Conservation (phyloP, 2,113 vertebrate genomes). For the Danionella cerebrum region DNA sequence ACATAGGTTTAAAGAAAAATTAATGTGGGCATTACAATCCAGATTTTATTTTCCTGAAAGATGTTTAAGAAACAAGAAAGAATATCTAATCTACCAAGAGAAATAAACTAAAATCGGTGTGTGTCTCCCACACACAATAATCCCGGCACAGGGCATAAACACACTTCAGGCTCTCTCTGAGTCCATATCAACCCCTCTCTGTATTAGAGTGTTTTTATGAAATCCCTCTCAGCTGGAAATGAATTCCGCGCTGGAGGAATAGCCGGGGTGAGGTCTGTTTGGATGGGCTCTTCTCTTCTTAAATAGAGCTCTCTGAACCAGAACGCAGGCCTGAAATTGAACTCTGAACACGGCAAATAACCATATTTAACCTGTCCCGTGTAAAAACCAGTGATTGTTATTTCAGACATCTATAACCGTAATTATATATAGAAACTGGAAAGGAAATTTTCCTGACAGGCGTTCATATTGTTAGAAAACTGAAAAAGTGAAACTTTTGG, state of each 20-base stretch:
- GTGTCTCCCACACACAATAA: too few species aligned
- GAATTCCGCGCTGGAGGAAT: constrained; percentile 15
- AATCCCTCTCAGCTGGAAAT: constrained; percentile 25
- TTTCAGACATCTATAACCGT: too few species aligned
- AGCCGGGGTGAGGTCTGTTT: background rate
- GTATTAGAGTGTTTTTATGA: constrained; percentile 25
- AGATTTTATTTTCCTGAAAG: too few species aligned
- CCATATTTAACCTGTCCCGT: constrained; percentile 34
- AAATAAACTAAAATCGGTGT: background rate
- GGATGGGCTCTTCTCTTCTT: background rate
- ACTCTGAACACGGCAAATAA: constrained; percentile 35
- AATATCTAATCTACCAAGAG: too few species aligned
- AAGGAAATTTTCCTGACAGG: too few species aligned
- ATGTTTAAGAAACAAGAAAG: too few species aligned
- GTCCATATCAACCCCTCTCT: constrained; percentile 22
- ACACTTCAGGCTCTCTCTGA: background rate
- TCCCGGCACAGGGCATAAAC: background rate
- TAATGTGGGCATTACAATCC: too few species aligned
- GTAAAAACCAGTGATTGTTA: constrained; percentile 1
- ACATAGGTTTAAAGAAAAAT: too few species aligned
- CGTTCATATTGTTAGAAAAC: too few species aligned
- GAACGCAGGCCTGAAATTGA: constrained; percentile 36
- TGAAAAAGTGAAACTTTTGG: too few species aligned
- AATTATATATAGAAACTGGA: too few species aligned
- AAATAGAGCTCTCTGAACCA: constrained; percentile 30